These are phyloP conservation scores for Campoletis raptor DNA, from an alignment of 2,888 invertebrate species.

Conservation along the genomic window DNA sequence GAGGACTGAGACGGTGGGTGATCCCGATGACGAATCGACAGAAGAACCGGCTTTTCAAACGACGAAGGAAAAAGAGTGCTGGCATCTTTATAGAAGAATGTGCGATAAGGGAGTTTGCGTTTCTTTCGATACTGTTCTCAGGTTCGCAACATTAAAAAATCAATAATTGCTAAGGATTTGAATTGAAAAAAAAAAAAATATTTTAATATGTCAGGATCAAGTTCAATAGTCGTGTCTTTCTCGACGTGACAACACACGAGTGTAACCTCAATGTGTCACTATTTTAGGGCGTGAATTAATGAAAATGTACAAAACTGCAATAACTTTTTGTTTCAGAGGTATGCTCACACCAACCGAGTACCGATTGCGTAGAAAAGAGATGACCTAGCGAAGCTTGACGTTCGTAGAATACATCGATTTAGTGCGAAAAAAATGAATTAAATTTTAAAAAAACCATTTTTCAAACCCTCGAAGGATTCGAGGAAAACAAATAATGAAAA, in stretches of 20 bases:
- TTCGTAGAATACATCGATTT: background rate
- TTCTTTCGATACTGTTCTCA: slow-evolving; percentile 89
- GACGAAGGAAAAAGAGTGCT: slow-evolving; percentile 88
- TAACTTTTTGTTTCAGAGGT: slow-evolving; percentile 85
- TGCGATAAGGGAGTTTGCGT: slow-evolving; percentile 89
- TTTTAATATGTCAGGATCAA: background rate
- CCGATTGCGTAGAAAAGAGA: slow-evolving; percentile 86
- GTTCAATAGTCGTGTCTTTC: background rate
- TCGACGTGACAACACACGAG: background rate
- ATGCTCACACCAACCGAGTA: slow-evolving; percentile 91
- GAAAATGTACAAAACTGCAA: background rate
- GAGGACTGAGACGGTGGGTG: slow-evolving; percentile 65
- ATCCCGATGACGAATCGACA: slow-evolving; percentile 76
- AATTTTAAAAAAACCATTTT: background rate
- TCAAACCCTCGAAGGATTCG: background rate
- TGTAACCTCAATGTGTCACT: background rate
- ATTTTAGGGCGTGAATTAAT: too few species aligned
- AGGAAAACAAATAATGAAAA: background rate
- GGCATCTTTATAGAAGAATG: slow-evolving; percentile 90
- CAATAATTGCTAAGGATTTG: background rate
- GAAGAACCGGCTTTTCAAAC: slow-evolving; percentile 86
- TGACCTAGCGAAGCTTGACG: slow-evolving; percentile 51
- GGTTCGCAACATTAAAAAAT: slow-evolving; percentile 76
- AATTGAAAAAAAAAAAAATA: background rate
- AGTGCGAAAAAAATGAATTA: background rate